Percentiles rank a stretch among this genome's conserved stretches.
Conservation (phyloP, 2,888 invertebrate genomes). For the Bursaphelenchus okinawaensis region DNA sequence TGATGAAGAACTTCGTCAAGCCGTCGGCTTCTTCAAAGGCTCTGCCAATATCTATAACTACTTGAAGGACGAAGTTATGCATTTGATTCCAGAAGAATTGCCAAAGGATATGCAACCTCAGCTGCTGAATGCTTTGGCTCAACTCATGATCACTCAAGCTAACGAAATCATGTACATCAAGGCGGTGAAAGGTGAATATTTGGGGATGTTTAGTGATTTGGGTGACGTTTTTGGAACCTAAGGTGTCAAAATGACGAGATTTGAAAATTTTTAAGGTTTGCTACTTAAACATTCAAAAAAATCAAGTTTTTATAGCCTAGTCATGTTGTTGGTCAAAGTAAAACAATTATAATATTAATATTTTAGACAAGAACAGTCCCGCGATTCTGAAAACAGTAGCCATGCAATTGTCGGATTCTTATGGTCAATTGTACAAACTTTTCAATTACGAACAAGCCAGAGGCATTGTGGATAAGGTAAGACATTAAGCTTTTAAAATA, state of each 20-base stretch:
- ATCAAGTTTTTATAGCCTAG: not conserved
- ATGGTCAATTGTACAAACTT: constrained; percentile 2
- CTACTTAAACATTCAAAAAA: not conserved
- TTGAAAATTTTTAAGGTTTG: not conserved
- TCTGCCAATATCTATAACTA: constrained; percentile 71
- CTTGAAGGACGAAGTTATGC: constrained; percentile 69
- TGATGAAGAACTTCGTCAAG: constrained; percentile 88
- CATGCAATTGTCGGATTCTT: constrained; percentile 7
- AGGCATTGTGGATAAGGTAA: constrained; percentile 12
- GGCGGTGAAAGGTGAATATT: constrained; percentile 65
- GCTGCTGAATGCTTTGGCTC: constrained; percentile 76
- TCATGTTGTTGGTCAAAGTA: not conserved
- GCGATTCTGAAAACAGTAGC: constrained; percentile 3
- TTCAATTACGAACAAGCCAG: constrained; percentile 14
- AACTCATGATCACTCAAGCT: constrained; percentile 91
- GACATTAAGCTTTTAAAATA: not conserved
- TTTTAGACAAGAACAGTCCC: constrained; percentile 9
- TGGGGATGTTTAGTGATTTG: not conserved
- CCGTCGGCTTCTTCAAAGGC: constrained; percentile 85
- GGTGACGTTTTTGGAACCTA: not conserved
- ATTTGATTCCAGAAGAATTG: constrained; percentile 78
- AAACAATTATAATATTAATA: too few species aligned
- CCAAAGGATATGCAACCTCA: constrained; percentile 92
- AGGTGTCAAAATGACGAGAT: not conserved
- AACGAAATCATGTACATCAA: constrained; percentile 95